Conservation (phyloP, 2,113 vertebrate species). For the Campylomormyrus tamandua region DNA sequence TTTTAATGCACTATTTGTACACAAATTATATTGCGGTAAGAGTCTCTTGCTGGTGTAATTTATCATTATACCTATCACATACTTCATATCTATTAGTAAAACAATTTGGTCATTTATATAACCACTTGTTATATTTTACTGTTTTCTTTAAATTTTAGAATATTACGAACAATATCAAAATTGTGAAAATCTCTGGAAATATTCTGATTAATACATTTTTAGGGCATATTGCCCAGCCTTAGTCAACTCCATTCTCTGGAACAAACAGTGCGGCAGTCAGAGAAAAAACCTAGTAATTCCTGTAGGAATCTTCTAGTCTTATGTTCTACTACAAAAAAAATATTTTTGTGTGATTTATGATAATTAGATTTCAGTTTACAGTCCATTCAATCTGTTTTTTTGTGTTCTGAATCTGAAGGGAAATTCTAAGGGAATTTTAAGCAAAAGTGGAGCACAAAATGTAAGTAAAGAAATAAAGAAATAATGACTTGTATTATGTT, state of each 20-base stretch:
- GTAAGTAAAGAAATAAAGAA: not conserved
- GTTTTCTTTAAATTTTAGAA: not conserved
- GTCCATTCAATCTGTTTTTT: not conserved
- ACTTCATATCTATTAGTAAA: not conserved
- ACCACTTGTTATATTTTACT: not conserved
- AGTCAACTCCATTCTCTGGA: not conserved
- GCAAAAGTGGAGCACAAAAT: not conserved
- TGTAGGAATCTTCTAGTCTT: not conserved
- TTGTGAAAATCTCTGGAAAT: not conserved
- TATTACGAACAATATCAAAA: not conserved
- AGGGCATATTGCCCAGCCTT: not conserved
- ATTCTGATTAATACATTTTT: not conserved
- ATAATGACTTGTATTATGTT: not conserved
- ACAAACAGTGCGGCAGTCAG: not conserved
- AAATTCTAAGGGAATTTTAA: not conserved
- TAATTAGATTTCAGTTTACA: not conserved
- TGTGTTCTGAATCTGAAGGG: not conserved
- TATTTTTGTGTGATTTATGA: not conserved
- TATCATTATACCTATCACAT: not conserved
- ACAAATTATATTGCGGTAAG: not conserved
- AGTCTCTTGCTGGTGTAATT: not conserved
- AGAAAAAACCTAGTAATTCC: not conserved
- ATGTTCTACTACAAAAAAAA: not conserved
- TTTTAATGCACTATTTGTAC: not conserved
- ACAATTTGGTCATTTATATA: not conserved